Conservation (phyloP, 2,888 invertebrate genomes). For the Drosophila meridiana region DNA sequence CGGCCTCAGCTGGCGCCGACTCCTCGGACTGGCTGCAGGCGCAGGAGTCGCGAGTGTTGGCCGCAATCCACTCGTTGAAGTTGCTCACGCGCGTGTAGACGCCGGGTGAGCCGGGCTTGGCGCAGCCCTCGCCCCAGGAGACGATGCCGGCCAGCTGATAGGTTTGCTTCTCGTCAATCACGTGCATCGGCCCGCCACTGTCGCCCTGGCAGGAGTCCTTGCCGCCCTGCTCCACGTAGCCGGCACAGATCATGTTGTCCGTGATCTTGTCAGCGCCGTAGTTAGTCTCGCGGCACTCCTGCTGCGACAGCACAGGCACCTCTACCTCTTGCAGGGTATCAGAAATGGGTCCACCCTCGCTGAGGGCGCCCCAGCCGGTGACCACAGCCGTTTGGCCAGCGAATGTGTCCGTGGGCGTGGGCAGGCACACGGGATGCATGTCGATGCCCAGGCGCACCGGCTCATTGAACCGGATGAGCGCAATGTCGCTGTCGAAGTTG, state of each 20-base stretch:
- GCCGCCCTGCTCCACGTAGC: slow-evolving; percentile 78
- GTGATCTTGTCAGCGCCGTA: slow-evolving; percentile 81
- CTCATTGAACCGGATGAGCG: slow-evolving; percentile 89
- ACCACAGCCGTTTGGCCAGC: slow-evolving; percentile 86
- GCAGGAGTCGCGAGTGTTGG: slow-evolving; percentile 89
- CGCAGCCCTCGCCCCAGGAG: slow-evolving; percentile 86
- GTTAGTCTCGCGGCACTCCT: slow-evolving; percentile 83
- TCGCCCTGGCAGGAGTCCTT: slow-evolving; percentile 85
- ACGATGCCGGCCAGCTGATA: slow-evolving; percentile 88
- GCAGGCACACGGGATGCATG: slow-evolving; percentile 92
- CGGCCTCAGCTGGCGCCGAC: slow-evolving; percentile 10
- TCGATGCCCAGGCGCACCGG: slow-evolving; percentile 87
- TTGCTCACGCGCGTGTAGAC: slow-evolving; percentile 93
- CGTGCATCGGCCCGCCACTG: slow-evolving; percentile 84
- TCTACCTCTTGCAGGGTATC: slow-evolving; percentile 89
- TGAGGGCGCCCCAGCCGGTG: slow-evolving; percentile 92
- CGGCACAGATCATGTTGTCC: slow-evolving; percentile 84
- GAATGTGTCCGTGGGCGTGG: slow-evolving; percentile 84
- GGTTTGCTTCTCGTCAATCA: slow-evolving; percentile 54
- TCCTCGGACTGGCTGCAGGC: slow-evolving; percentile 85
- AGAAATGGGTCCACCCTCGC: slow-evolving; percentile 89
- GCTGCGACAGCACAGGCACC: slow-evolving; percentile 89
- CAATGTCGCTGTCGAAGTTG: slow-evolving; percentile 93
- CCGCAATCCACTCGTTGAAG: slow-evolving; percentile 88
- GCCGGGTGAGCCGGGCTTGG: slow-evolving; percentile 89